phyloP scores from a whole-genome alignment of 2,113 vertebrate genomes.

The Epinephelus fuscoguttatus region DNA sequence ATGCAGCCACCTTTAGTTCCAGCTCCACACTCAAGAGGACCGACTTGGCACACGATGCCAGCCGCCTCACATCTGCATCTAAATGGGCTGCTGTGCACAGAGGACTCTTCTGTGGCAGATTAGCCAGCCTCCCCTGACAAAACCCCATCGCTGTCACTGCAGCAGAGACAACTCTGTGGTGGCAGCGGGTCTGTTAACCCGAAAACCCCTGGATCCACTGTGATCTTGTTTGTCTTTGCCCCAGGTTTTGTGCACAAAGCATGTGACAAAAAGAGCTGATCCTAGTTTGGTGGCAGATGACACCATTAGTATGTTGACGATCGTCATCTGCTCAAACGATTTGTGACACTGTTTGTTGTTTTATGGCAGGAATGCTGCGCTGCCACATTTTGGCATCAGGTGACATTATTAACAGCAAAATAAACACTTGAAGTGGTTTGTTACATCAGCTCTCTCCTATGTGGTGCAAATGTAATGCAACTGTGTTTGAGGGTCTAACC shows the following conservation, averaged over 20 bases:
- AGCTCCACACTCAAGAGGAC: conserved; percentile 35
- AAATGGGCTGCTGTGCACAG: conserved; percentile 71
- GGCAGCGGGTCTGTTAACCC: conserved; percentile 27
- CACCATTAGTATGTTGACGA: conserved; percentile 9
- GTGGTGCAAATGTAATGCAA: conserved; percentile 11
- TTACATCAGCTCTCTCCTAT: neutral
- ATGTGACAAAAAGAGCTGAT: conserved; percentile 24
- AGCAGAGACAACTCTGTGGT: conserved; percentile 42
- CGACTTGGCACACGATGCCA: conserved; percentile 39
- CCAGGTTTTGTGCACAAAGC: neutral
- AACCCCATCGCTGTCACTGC: conserved; percentile 29
- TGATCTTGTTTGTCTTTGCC: conserved; percentile 21
- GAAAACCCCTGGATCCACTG: conserved; percentile 24
- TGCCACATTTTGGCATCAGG: conserved; percentile 25
- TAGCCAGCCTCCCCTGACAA: conserved; percentile 48
- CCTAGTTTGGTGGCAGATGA: conserved; percentile 39
- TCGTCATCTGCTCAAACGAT: conserved; percentile 23
- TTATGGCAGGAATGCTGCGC: conserved; percentile 30
- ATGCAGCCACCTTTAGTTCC: conserved; percentile 44
- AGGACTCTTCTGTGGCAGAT: conserved; percentile 55
- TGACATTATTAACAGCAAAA: conserved; percentile 22
- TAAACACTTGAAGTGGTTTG: conserved; percentile 21
- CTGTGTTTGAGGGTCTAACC: conserved; percentile 45
- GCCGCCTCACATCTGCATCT: conserved; percentile 70
- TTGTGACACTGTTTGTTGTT: conserved; percentile 26